Percentiles rank a stretch among this genome's conserved stretches.
phyloP scores from a whole-genome alignment of 2,888 invertebrate species.

The Phengaris arion region DNA sequence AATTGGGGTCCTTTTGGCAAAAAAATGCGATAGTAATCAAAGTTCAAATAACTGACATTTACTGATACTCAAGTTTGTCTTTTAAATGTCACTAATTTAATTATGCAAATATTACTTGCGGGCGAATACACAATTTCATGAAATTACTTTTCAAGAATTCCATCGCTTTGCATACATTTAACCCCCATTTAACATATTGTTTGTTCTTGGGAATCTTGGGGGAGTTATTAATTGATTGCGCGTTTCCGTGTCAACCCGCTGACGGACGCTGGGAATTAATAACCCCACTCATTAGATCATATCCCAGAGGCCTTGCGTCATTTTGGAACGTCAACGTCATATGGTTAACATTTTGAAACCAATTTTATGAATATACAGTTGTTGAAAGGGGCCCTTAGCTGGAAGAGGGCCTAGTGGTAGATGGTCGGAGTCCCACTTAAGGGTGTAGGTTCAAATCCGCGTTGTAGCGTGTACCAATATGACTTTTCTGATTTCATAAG shows the following conservation, averaged over 20 bases:
- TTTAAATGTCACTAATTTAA: background rate
- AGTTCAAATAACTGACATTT: background rate
- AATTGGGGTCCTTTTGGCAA: too few relatives aligned
- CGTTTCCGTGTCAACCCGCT: constrained; percentile 12
- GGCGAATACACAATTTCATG: background rate
- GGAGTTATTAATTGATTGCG: constrained; percentile 24
- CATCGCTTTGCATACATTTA: constrained; percentile 14
- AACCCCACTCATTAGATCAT: background rate
- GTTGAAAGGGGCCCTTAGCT: too few relatives aligned
- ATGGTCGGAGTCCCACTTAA: too few relatives aligned
- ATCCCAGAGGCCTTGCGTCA: background rate
- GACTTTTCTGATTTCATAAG: too few relatives aligned
- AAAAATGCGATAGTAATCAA: too few relatives aligned
- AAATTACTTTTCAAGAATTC: constrained; percentile 6
- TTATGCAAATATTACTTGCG: background rate
- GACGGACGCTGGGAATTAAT: constrained; percentile 9
- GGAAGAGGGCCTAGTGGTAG: background rate
- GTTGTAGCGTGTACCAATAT: too few relatives aligned
- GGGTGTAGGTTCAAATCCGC: too few relatives aligned
- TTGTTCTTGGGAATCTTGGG: constrained; percentile 15
- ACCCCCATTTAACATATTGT: constrained; percentile 15
- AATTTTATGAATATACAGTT: too few relatives aligned
- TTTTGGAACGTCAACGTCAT: background rate
- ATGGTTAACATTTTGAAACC: too few relatives aligned
- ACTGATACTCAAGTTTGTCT: background rate